Percentiles rank a stretch among this genome's conserved stretches.
Conservation (phyloP, 2,888 invertebrate species). For the Lottia scabra region DNA sequence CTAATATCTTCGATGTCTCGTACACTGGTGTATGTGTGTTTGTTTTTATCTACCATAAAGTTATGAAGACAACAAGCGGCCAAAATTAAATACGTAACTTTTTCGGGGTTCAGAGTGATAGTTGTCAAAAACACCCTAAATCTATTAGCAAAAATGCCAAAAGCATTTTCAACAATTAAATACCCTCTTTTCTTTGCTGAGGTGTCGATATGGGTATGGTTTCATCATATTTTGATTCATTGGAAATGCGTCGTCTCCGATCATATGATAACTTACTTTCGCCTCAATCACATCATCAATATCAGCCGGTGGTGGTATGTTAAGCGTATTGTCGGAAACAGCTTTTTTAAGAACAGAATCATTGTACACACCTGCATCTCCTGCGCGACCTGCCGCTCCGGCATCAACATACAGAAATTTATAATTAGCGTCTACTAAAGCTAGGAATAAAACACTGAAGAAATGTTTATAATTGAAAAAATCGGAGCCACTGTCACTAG, state of each 20-base stretch:
- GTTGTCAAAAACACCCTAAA: conserved; percentile 15
- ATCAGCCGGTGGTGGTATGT: too few relatives aligned
- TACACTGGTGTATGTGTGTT: neutral
- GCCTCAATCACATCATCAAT: too few relatives aligned
- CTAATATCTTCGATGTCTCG: neutral
- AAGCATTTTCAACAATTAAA: conserved; percentile 16
- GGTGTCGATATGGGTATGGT: conserved; percentile 12
- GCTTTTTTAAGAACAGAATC: too few relatives aligned
- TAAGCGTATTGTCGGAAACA: too few relatives aligned
- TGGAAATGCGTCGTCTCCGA: conserved; percentile 16
- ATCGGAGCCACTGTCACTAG: too few relatives aligned
- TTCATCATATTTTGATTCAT: conserved; percentile 10
- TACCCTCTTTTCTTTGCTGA: conserved; percentile 7
- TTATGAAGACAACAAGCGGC: conserved; percentile 13
- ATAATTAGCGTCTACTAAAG: too few relatives aligned
- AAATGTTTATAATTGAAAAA: too few relatives aligned
- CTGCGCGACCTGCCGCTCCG: too few relatives aligned
- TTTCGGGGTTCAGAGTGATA: conserved; percentile 9
- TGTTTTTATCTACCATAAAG: conserved; percentile 2
- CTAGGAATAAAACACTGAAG: too few relatives aligned
- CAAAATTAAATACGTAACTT: neutral
- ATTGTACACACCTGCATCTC: too few relatives aligned
- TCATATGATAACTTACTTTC: too few relatives aligned
- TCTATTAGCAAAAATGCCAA: conserved; percentile 11
- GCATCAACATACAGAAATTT: too few relatives aligned